A percentile compares a stretch with the other conserved stretches of the same genome.
phyloP scores from a whole-genome alignment of 2,797 vertebrate species.

The Tokudaia tokunoshimensis region DNA sequence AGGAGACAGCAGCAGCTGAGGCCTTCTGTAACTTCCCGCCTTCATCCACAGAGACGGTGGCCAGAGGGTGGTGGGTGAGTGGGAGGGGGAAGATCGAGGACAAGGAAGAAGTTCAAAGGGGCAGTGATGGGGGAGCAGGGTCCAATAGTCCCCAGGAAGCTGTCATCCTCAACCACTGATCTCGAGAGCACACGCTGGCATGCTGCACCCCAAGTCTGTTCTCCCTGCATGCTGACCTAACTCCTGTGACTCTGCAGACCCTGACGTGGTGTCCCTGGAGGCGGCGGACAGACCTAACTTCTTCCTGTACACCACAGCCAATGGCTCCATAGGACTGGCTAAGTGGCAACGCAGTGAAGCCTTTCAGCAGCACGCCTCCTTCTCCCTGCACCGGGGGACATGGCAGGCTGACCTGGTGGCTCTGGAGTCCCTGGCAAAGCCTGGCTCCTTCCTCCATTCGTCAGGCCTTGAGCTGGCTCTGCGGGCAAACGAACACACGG shows the following conservation, averaged over 20 bases:
- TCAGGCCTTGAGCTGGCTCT: conserved; percentile 87
- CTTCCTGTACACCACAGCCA: conserved; percentile 90
- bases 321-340: conserved; percentile 90
- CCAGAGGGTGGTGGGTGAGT: neutral
- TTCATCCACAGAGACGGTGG: neutral
- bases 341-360: conserved; percentile 92
- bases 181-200: neutral
- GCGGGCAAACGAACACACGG: conserved; percentile 91
- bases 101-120: neutral
- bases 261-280: conserved; percentile 94
- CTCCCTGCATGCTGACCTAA: neutral
- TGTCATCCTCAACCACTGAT: accelerated
- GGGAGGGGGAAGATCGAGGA: neutral
- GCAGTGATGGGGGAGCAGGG: neutral
- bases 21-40: neutral
- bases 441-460: conserved; percentile 92
- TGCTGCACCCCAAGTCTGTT: neutral
- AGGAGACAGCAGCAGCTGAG: neutral
- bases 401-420: conserved; percentile 94
- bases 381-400: conserved; percentile 93
- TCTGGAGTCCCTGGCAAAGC: conserved; percentile 93
- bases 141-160: neutral
- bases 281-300: conserved; percentile 95
- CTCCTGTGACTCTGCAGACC: conserved; percentile 88
- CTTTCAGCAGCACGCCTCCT: conserved; percentile 94